Percentiles rank a stretch among this genome's conserved stretches.
phyloP scores from a whole-genome alignment of 30 jellyfish, hydroid and myxozoan species.

The Aurelia sp. region DNA sequence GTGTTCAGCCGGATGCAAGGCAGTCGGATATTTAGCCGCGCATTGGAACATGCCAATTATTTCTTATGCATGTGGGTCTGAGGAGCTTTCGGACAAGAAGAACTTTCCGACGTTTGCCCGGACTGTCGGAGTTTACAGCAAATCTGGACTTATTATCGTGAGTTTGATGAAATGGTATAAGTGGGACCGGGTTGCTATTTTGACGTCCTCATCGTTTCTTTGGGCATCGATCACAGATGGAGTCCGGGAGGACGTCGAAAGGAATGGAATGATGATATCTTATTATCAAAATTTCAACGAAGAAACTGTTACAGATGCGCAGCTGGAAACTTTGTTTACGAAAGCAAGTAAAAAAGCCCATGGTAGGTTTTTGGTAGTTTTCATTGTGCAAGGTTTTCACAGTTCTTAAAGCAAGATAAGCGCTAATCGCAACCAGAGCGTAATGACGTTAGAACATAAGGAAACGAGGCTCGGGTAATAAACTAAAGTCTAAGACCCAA shows the following conservation, averaged over 20 bases:
- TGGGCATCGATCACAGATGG: slow-evolving; percentile 75
- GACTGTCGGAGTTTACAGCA: slow-evolving; percentile 84
- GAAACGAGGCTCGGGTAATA: too few relatives aligned
- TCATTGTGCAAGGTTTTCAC: not conserved
- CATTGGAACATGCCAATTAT: slow-evolving; percentile 88
- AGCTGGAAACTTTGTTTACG: not conserved
- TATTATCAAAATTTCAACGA: slow-evolving; percentile 56
- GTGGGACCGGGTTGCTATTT: slow-evolving; percentile 84
- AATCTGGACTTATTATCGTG: slow-evolving; percentile 80
- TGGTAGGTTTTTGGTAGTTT: slow-evolving; percentile 4
- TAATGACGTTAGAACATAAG: too few relatives aligned
- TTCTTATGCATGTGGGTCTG: slow-evolving; percentile 90
- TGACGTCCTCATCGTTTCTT: slow-evolving; percentile 73
- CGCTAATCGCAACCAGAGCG: too few relatives aligned
- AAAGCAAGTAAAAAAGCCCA: slow-evolving; percentile 21
- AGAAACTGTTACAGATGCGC: slow-evolving; percentile 45
- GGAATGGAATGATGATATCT: slow-evolving; percentile 20
- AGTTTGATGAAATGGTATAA: slow-evolving; percentile 64
- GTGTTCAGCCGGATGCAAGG: slow-evolving; percentile 87
- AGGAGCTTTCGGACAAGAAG: slow-evolving; percentile 47
- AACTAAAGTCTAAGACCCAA: too few relatives aligned
- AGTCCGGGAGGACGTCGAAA: slow-evolving; percentile 44
- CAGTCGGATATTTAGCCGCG: slow-evolving; percentile 62
- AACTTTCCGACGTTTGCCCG: slow-evolving; percentile 83
- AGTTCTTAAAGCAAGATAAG: too few relatives aligned